Evolutionary conservation across 2,797 vertebrate species (phyloP), one percentile per base, ranked within the genome.

Genomic region (Schizothorax lantsangensis): DNA sequence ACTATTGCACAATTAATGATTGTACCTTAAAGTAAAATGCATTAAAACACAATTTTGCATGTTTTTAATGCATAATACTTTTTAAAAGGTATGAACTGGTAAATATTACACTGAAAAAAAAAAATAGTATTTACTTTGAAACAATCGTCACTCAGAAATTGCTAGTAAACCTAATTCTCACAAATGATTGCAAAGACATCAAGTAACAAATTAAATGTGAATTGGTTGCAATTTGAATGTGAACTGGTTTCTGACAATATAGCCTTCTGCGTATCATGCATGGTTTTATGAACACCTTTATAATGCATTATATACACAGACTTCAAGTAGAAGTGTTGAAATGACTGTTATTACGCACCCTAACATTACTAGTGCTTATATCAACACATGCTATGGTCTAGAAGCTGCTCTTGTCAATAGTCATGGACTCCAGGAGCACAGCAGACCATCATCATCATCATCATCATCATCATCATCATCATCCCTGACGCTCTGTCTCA

Each of bases 381-480:
- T 73, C 0, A 3, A 43, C 71, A 15, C 3, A 43, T 15, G 40
- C 23, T 45, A 21, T 4, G 43, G 84, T 84, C 80, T 85, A 47
- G 45, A 83, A 91, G 89, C 88, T 88, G 90, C 90, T 93, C 87
- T 88, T 88, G 88, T 90, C 90, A 88, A 90, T 90, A 91, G 72
- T 72, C 88, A 90, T 89, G 30, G 79, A 91, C 90, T 93, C 87
- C 87, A 86, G 89, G 86, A 62, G 79, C 88, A 89, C 88, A 86
- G 86, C 69, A 84, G 72, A 86, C 57, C 79, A 82, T 83, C 84
- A 66, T 66, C 85, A 66, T 30, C 78, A 82, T 82, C 84, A 64
- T 66, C 85, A 66, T 33, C 64, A 33, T 33, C 12, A n/a, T n/a
- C n/a, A n/a, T n/a, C n/a, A n/a, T n/a, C n/a, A n/a, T n/a, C n/a